Evolutionary conservation across 2,888 invertebrate species (phyloP), one percentile per base, ranked within the genome.

Genomic region (Chrysotoxum bicinctum): DNA sequence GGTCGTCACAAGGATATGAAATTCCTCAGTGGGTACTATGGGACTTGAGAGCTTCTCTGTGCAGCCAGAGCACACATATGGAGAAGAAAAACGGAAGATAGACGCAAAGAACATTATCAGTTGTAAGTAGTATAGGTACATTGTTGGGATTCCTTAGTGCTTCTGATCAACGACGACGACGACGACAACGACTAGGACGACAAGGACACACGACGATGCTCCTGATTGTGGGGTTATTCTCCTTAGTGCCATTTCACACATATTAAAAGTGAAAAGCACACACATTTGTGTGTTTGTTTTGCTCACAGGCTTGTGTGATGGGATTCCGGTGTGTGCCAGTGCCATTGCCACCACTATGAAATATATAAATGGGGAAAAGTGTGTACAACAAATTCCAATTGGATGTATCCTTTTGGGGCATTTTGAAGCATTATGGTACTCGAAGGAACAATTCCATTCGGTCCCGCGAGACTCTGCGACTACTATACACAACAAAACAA

Each of bases 401-500:
- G 90, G 89, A 89, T 89, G 89, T 89, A 90, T 91, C 89, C 90
- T 90, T 90, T 90, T 90, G 90, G 90, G 89, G 89, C 89, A 90
- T 89, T 90, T 90, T 89, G 88, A 88, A 89, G 90, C 89, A 90
- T 91, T 91, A 91, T 91, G 91, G 90, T 90, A 91, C 92, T 90
- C 92, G 87, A 89, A 91, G 91, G 92, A 91, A 90, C 91, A 92
- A 91, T 92, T 91, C 90, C 89, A 89, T 89, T 87, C 81, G 77
- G 88, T 88, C 90, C 90, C 89, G 87, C 58, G 88, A 90, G 90
- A 89, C 72, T 50, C 40, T 77, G 70, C 40, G 87, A 78, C 84
- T 74, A 76, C 54, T 12, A 50, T 45, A 45, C 64, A 40, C 43
- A 60, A 21, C 3, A 23, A 40, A 32, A 37, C 19, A 60, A 60